Base-by-base conservation (phyloP, 2,797 vertebrate species). In the Sorex maritimensis region DNA sequence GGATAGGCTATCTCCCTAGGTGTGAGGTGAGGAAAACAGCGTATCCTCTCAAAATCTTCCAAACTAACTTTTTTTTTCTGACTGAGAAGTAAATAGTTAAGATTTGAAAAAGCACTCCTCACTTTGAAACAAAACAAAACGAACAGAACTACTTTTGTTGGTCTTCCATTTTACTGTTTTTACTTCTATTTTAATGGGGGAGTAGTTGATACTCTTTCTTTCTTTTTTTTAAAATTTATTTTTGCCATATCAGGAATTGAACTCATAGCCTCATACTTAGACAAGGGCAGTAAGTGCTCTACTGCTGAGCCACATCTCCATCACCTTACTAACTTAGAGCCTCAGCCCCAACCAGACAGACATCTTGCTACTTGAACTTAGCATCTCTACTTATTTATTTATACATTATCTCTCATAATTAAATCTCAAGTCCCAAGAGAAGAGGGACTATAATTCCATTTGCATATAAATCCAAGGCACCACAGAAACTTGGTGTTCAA, bases 1-100 rank as follows among this genome's bases (percentile, higher is more conserved):
- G 81, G 86, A 67, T 55, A 92, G 52, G 13, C 41, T 75, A n/a
- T 94, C 38, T 75, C 15, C 15, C 79, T 80, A 44, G 23, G 79
- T 17, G 34, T 10, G 6, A 30, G 23, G n/a, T 41, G 6, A 72
- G 38, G 67, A 61, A 80, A 93, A 81, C 71, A 34, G 15, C 67
- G 28, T 71, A 30, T 14, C 38, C 21, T 68, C 28, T 71, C 58
- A 75, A 71, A 65, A 44, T 82, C 52, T 86, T 86, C 19, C 65
- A 55, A 81, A 78, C 26, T 65, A 81, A 24, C 19, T 17, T 52
- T 55, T 74, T 89, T 71, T 82, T 26, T 44, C 3, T 41, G 41
- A 55, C 13, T 44, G 55, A 91, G 4, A 78, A 67, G 23, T 74
- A 15, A 10, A 6, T n/a, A 30, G 7, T 58, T 71, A 55, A 65